A percentile compares a stretch with the other conserved stretches of the same genome.
These are phyloP conservation scores for Drosophila repletoides DNA, from an alignment of 1,140 invertebrate species.

Conservation along the genomic window DNA sequence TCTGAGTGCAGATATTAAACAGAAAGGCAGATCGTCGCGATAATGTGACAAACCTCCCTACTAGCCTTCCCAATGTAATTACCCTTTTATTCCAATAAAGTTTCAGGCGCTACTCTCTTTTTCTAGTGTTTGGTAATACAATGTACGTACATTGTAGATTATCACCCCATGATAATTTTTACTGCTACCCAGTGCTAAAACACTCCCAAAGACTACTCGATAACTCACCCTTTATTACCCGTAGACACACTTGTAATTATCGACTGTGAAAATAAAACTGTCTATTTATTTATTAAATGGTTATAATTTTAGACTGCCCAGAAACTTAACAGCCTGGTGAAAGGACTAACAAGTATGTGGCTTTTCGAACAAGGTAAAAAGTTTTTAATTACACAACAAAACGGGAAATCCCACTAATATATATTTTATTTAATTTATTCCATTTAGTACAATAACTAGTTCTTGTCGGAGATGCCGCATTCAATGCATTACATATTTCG, in stretches of 20 bases:
- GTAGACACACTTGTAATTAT: background rate
- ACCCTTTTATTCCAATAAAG: background rate
- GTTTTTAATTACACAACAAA: no score
- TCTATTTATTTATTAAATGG: no score
- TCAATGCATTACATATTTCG: no score
- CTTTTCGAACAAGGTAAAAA: no score
- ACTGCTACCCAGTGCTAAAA: background rate
- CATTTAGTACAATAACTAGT: no score
- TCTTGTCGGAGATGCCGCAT: no score
- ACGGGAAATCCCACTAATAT: no score
- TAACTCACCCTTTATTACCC: background rate
- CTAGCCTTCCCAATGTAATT: constrained; percentile 13
- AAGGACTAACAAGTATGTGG: no score
- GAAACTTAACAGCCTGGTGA: no score
- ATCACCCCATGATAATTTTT: background rate
- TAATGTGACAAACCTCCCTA: constrained; percentile 40
- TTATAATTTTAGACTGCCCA: no score
- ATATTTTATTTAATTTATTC: no score
- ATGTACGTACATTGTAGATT: background rate
- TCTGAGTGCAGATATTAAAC: background rate
- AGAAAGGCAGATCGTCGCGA: constrained; percentile 4
- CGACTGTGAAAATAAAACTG: background rate
- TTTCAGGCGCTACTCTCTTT: background rate
- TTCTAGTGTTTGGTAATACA: background rate
- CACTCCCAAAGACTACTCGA: background rate